Evolutionary conservation across 2,113 vertebrate genomes (phyloP).

Genomic region (Aix galericulata): DNA sequence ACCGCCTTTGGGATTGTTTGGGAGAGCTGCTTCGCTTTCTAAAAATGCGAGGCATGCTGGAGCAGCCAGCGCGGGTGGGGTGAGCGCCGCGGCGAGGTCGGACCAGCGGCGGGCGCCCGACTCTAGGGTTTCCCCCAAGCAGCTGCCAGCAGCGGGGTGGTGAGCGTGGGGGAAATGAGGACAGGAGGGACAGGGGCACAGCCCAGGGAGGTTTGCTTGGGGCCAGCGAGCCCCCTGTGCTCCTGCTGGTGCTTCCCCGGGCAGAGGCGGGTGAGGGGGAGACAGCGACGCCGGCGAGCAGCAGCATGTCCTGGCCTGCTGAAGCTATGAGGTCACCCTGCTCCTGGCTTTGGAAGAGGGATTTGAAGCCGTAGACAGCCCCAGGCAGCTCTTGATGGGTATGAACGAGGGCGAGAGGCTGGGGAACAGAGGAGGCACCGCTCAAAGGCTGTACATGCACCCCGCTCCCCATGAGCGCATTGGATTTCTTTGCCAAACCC

Average conservation of each 20-base stretch:
- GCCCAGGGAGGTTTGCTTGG: neutral
- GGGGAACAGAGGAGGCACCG: neutral
- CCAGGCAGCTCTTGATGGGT: neutral
- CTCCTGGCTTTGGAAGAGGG: neutral
- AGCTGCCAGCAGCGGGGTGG: neutral
- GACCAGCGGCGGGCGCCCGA: neutral
- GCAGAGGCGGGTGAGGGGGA: neutral
- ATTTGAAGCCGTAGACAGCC: neutral
- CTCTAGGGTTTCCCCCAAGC: conserved; percentile 20
- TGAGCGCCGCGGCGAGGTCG: rapidly evolving
- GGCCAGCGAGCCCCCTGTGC: neutral
- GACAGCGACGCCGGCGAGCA: neutral
- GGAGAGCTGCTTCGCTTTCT: neutral
- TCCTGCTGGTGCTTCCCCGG: neutral
- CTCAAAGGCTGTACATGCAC: neutral
- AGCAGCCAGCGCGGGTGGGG: neutral
- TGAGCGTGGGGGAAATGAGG: neutral
- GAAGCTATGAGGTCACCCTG: neutral
- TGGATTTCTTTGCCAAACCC: rapidly evolving
- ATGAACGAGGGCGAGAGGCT: neutral
- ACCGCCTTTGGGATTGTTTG: conserved; percentile 33
- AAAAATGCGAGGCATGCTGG: conserved; percentile 24
- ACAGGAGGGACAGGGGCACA: neutral
- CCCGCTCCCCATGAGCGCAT: neutral
- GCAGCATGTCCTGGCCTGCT: neutral